These are phyloP conservation scores for Xerus rutilus DNA, from an alignment of 2,797 vertebrate genomes.

Conservation along the genomic window DNA sequence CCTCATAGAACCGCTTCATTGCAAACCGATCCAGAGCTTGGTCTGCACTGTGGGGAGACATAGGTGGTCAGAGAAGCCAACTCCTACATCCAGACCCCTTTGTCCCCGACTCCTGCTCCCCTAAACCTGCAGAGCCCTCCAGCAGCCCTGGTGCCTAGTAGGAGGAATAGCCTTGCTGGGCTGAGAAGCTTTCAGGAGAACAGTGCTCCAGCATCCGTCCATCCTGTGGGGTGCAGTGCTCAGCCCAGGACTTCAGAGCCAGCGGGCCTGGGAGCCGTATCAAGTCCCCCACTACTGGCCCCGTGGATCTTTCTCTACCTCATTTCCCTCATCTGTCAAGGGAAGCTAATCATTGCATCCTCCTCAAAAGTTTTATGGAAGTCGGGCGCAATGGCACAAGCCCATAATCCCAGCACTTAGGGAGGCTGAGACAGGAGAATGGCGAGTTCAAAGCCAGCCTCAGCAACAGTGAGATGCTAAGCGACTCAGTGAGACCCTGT, in stretches of 20 bases:
- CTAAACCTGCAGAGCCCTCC: not conserved
- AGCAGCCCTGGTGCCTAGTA: too few species aligned
- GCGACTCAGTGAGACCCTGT: too few species aligned
- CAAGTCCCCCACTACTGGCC: not conserved
- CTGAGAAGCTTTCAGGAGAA: not conserved
- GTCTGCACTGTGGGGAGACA: conserved; percentile 90
- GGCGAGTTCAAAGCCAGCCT: too few species aligned
- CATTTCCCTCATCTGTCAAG: not conserved
- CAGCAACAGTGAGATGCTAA: too few species aligned
- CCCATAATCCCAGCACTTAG: too few species aligned
- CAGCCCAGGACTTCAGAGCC: rapidly evolving
- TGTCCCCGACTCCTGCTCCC: not conserved
- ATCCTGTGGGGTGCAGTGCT: not conserved
- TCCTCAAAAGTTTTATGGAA: not conserved
- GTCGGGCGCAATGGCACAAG: too few species aligned
- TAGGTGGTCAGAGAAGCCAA: not conserved
- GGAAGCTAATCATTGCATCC: not conserved
- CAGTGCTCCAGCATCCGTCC: not conserved
- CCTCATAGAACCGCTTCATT: conserved; percentile 99
- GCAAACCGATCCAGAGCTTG: conserved; percentile 99
- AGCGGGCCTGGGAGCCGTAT: not conserved
- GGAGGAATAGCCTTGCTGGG: not conserved
- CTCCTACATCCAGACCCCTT: not conserved
- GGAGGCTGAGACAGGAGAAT: too few species aligned
- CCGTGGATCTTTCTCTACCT: not conserved